These are phyloP conservation scores for Brachyhypopomus occidentalis DNA, from an alignment of 2,113 vertebrate genomes.

Conservation along the genomic window DNA sequence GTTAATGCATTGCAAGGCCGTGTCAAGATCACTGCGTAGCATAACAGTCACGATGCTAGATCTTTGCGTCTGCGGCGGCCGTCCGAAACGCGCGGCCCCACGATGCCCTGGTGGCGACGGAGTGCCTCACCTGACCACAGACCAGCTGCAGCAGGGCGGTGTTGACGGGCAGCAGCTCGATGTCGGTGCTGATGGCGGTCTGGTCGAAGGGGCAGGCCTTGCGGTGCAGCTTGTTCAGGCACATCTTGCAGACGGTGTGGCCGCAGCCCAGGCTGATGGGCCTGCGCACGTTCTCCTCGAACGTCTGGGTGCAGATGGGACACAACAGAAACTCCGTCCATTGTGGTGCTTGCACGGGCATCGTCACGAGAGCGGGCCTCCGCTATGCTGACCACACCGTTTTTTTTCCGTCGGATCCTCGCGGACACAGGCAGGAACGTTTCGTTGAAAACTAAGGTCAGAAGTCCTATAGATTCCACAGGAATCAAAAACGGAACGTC, in stretches of 20 bases:
- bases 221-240: conserved; percentile 98
- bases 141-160: conserved; percentile 93
- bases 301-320: conserved; percentile 98
- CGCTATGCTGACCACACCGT: conserved; percentile 17
- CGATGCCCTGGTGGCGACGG: background rate
- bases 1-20: too few species aligned
- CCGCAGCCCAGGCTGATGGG: conserved; percentile 98
- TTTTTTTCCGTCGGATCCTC: conserved; percentile 3
- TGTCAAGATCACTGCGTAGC: too few species aligned
- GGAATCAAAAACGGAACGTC: conserved; percentile 80
- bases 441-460: conserved; percentile 67
- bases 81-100: too few species aligned
- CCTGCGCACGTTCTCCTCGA: conserved; percentile 94
- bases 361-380: conserved; percentile 79
- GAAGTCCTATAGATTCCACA: conserved; percentile 87
- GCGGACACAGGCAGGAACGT: background rate
- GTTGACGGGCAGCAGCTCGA: conserved; percentile 96
- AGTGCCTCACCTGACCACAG: conserved; percentile 88
- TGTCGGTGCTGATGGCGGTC: conserved; percentile 97
- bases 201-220: conserved; percentile 99
- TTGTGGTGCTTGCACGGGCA: conserved; percentile 99
- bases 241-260: conserved; percentile 99
- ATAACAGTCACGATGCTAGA: too few species aligned
- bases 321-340: conserved; percentile 99
- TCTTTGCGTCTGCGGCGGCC: too few species aligned